A percentile compares a stretch with the other conserved stretches of the same genome.
Evolutionary conservation across 2,888 invertebrate genomes (phyloP).

Genomic region (Parthenolecanium corni): DNA sequence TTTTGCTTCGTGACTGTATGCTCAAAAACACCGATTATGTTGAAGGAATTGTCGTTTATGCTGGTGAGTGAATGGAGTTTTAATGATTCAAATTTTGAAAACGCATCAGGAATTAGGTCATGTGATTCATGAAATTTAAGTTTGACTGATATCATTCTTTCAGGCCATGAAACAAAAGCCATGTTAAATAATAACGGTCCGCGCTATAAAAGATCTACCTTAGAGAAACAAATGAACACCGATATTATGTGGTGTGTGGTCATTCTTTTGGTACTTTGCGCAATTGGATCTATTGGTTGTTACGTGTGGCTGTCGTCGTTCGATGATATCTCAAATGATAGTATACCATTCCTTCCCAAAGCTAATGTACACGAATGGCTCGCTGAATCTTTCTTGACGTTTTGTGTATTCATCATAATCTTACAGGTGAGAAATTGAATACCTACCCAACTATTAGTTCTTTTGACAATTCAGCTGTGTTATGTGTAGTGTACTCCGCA

Average conservation of each 20-base stretch:
- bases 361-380: conserved; percentile 38
- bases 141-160: background rate
- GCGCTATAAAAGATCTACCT: conserved; percentile 20
- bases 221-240: conserved; percentile 38
- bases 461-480: too few relatives aligned
- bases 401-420: conserved; percentile 92
- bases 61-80: conserved; percentile 51
- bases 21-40: conserved; percentile 93
- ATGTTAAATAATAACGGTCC: conserved; percentile 21
- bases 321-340: conserved; percentile 48
- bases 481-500: too few relatives aligned
- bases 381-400: conserved; percentile 70
- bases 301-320: conserved; percentile 64
- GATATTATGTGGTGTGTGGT: conserved; percentile 95
- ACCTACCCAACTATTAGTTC: too few relatives aligned
- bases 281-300: conserved; percentile 82
- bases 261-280: conserved; percentile 75
- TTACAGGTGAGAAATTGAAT: conserved; percentile 67
- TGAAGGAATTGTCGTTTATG: conserved; percentile 94
- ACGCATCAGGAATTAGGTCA: too few relatives aligned
- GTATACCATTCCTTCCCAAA: conserved; percentile 39
- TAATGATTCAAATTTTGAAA: too few relatives aligned
- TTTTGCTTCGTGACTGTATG: conserved; percentile 83
- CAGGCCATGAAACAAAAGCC: conserved; percentile 30
- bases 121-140: too few relatives aligned